Conservation (phyloP, 2,797 vertebrate species). For the Xiphophorus birchmanni region DNA sequence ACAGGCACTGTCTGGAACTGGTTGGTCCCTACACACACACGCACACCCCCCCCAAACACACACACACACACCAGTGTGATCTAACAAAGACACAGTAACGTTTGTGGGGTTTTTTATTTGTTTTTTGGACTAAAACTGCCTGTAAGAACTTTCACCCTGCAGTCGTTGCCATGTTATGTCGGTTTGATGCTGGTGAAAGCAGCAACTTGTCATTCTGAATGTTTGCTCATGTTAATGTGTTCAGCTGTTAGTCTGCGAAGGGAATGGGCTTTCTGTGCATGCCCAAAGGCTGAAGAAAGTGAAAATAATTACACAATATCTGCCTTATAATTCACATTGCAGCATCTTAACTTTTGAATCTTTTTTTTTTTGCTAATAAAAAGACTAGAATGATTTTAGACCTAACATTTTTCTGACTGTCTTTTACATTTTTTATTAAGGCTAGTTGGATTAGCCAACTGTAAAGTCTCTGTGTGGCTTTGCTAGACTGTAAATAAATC, state of each 20-base stretch:
- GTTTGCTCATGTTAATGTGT: neutral
- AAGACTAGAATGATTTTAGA: neutral
- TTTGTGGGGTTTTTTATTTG: neutral
- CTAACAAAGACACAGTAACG: neutral
- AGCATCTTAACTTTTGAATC: neutral
- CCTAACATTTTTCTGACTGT: neutral
- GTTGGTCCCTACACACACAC: slow-evolving; percentile 75
- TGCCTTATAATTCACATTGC: neutral
- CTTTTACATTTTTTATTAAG: neutral
- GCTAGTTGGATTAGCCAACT: neutral
- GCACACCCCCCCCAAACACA: too few relatives aligned
- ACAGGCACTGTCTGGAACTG: slow-evolving; percentile 93
- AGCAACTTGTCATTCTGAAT: neutral
- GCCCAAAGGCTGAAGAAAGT: neutral
- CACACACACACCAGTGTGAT: neutral
- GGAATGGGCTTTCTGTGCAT: neutral
- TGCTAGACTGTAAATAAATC: neutral
- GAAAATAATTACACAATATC: neutral
- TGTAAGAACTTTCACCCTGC: neutral
- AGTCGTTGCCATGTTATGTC: neutral
- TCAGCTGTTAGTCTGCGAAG: too few relatives aligned
- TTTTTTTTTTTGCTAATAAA: neutral
- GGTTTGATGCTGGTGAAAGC: neutral
- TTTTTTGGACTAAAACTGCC: neutral
- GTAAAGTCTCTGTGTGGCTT: neutral